phyloP scores from a whole-genome alignment of 2,888 invertebrate species.

The Pterobdella sp. region DNA sequence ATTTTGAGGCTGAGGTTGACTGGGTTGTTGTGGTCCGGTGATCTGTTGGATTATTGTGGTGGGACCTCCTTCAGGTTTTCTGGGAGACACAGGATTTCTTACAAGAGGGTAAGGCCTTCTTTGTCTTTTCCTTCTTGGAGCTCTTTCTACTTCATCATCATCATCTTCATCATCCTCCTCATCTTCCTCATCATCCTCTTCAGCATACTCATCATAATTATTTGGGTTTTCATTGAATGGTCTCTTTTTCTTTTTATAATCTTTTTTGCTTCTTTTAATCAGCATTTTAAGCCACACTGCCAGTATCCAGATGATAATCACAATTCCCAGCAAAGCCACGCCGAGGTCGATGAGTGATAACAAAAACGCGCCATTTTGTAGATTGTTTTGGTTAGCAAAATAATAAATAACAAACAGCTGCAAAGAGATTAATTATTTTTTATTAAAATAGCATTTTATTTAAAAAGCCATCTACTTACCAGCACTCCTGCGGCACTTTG shows the following conservation, averaged over 20 bases:
- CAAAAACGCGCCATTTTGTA: background rate
- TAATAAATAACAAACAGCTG: background rate
- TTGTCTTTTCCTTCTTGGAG: background rate
- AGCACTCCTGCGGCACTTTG: background rate
- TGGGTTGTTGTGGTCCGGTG: background rate
- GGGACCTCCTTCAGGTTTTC: background rate
- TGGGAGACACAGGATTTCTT: background rate
- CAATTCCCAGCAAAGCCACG: background rate
- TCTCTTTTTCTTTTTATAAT: background rate
- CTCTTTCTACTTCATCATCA: background rate
- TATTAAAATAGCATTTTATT: background rate
- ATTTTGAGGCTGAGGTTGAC: background rate
- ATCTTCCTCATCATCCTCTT: background rate
- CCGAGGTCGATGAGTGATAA: background rate
- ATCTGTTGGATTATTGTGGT: conserved; percentile 10
- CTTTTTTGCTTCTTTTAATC: background rate
- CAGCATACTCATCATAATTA: background rate
- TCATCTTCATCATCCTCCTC: background rate
- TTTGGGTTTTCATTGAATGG: background rate
- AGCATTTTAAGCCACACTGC: background rate
- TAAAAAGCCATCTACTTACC: background rate
- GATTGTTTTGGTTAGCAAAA: background rate
- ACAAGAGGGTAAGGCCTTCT: background rate
- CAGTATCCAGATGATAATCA: background rate
- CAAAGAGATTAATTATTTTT: background rate